A percentile compares a stretch with the other conserved stretches of the same genome.
These are phyloP conservation scores for Steinernema feltiae DNA, from an alignment of 1,140 invertebrate species.

Conservation along the genomic window DNA sequence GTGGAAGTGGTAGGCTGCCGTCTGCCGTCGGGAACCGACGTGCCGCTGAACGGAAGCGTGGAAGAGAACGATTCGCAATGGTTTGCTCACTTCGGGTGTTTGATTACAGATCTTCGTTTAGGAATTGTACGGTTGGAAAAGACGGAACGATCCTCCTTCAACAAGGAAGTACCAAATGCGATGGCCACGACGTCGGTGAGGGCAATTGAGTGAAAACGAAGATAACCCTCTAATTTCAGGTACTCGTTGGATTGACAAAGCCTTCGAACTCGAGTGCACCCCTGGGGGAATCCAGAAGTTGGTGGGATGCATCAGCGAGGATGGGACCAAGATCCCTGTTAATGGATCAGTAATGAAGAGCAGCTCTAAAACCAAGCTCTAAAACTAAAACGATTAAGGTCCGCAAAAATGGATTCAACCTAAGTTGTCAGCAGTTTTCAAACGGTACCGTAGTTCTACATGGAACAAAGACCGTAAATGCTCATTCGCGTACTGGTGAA, in stretches of 20 bases:
- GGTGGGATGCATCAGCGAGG: neutral
- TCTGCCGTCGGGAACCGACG: neutral
- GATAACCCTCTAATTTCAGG: neutral
- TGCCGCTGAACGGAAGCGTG: conserved; percentile 6
- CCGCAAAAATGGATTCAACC: neutral
- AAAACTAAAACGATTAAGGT: neutral
- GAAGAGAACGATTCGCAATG: conserved; percentile 5
- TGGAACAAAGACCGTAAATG: neutral
- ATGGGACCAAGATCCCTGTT: conserved; percentile 1
- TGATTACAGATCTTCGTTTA: neutral
- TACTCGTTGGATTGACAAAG: neutral
- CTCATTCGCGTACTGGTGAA: neutral
- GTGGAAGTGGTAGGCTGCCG: neutral
- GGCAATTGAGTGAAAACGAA: neutral
- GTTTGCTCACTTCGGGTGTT: neutral
- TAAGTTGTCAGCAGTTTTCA: neutral
- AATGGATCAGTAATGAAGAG: neutral
- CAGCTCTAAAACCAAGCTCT: neutral
- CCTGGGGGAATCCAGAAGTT: neutral
- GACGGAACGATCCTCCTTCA: neutral
- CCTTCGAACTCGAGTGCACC: neutral
- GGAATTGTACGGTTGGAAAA: neutral
- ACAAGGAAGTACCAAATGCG: conserved; percentile 1
- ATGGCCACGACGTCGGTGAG: neutral
- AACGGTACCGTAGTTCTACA: neutral